Percentiles rank a stretch among this genome's conserved stretches.
phyloP scores from a whole-genome alignment of 2,797 vertebrate species.

The Taenioides sp. region DNA sequence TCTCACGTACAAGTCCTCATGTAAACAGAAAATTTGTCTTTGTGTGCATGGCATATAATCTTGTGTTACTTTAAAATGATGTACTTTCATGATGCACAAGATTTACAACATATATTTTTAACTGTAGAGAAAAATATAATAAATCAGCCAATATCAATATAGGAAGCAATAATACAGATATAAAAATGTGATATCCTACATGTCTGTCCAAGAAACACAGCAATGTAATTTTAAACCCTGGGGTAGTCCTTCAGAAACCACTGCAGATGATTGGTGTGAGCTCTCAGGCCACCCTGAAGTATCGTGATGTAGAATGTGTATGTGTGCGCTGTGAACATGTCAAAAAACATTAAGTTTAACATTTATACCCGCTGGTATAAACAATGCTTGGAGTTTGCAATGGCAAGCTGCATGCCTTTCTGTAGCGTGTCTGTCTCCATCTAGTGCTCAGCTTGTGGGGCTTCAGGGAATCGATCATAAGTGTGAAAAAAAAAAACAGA shows the following conservation, averaged over 20 bases:
- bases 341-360: conserved; percentile 53
- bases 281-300: conserved; percentile 8
- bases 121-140: too few species aligned
- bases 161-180: not conserved
- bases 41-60: too few species aligned
- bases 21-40: too few species aligned
- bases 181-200: too few species aligned
- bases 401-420: conserved; percentile 19
- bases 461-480: not conserved
- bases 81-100: too few species aligned
- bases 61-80: too few species aligned
- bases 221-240: not conserved
- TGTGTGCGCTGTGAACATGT: conserved; percentile 55
- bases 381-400: conserved; percentile 48
- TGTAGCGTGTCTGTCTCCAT: conserved; percentile 46
- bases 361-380: conserved; percentile 45
- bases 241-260: conserved; percentile 4
- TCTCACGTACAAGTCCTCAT: too few species aligned
- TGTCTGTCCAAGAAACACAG: not conserved
- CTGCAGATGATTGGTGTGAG: conserved; percentile 25
- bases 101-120: too few species aligned
- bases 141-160: too few species aligned
- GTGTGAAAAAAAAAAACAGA: not conserved
- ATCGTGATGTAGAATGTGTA: conserved; percentile 13
- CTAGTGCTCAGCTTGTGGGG: conserved; percentile 27